Evolutionary conservation across 2,888 invertebrate genomes (phyloP).

Genomic region (Endomychus coccineus): DNA sequence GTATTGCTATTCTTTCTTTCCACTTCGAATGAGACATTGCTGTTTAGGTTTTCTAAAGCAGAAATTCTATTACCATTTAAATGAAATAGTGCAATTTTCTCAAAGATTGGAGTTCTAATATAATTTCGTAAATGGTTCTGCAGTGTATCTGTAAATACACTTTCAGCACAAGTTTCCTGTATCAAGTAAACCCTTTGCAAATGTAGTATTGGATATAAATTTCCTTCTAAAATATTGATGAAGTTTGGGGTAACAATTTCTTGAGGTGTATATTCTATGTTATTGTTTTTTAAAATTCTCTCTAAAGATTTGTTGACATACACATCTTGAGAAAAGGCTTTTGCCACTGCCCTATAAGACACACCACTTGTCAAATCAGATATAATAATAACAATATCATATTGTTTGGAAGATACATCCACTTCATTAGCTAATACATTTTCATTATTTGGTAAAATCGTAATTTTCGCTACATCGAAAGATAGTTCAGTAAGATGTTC

Average conservation of each 20-base stretch:
- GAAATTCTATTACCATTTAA: slow-evolving; percentile 22
- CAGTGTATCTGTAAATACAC: slow-evolving; percentile 19
- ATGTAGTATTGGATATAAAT: slow-evolving; percentile 20
- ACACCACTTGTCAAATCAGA: slow-evolving; percentile 18
- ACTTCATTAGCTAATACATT: slow-evolving; percentile 21
- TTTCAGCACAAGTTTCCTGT: slow-evolving; percentile 13
- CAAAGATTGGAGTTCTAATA: slow-evolving; percentile 16
- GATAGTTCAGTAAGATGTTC: slow-evolving; percentile 17
- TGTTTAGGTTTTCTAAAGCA: slow-evolving; percentile 14
- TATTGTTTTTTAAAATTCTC: slow-evolving; percentile 17
- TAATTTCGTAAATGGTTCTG: slow-evolving; percentile 21
- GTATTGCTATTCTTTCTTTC: slow-evolving; percentile 6
- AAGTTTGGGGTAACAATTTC: slow-evolving; percentile 21
- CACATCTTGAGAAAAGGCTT: slow-evolving; percentile 24
- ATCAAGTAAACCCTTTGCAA: slow-evolving; percentile 25
- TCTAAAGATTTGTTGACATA: slow-evolving; percentile 14
- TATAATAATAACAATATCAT: slow-evolving; percentile 31
- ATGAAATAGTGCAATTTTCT: slow-evolving; percentile 18
- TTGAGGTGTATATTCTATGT: slow-evolving; percentile 11
- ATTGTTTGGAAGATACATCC: slow-evolving; percentile 22
- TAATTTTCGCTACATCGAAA: slow-evolving; percentile 20
- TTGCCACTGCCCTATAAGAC: slow-evolving; percentile 24
- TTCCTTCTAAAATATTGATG: slow-evolving; percentile 22
- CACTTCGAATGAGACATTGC: slow-evolving; percentile 12
- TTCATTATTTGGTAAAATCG: slow-evolving; percentile 15